Evolutionary conservation across 2,113 vertebrate genomes (phyloP).

Genomic region (Boleophthalmus pectinirostris): DNA sequence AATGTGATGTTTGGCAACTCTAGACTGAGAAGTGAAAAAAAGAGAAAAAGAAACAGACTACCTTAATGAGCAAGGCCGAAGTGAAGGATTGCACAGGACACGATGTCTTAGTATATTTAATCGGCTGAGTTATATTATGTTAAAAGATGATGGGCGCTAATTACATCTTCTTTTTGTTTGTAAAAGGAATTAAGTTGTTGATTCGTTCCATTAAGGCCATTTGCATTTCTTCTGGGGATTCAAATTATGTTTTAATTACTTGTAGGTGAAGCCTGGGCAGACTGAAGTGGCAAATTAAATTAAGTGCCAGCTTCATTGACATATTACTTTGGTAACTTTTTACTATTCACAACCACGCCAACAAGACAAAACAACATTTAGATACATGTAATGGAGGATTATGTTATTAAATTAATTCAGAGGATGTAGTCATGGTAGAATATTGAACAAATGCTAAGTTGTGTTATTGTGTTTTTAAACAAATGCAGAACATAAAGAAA

Average conservation of each 20-base stretch:
- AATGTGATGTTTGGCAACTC: background rate
- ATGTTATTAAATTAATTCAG: background rate
- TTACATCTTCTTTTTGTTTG: background rate
- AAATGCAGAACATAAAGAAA: background rate
- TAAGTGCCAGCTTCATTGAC: slow-evolving; percentile 2
- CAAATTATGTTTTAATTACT: slow-evolving; percentile 8
- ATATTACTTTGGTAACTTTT: background rate
- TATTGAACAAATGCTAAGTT: background rate
- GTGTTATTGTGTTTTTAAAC: background rate
- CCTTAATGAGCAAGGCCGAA: background rate
- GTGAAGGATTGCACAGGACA: background rate
- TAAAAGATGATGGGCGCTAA: slow-evolving; percentile 3
- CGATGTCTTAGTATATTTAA: background rate
- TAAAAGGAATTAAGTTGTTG: slow-evolving; percentile 3
- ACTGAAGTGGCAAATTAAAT: slow-evolving; percentile 2
- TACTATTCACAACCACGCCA: background rate
- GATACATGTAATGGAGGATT: background rate
- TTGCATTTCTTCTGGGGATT: background rate
- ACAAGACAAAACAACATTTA: background rate
- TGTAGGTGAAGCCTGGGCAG: slow-evolving; percentile 1
- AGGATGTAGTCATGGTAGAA: background rate
- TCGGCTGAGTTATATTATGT: background rate
- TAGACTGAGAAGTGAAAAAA: background rate
- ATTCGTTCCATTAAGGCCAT: background rate
- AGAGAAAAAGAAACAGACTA: background rate